Base-by-base conservation (phyloP, 2,888 invertebrate species). In the Pheosia tremula region DNA sequence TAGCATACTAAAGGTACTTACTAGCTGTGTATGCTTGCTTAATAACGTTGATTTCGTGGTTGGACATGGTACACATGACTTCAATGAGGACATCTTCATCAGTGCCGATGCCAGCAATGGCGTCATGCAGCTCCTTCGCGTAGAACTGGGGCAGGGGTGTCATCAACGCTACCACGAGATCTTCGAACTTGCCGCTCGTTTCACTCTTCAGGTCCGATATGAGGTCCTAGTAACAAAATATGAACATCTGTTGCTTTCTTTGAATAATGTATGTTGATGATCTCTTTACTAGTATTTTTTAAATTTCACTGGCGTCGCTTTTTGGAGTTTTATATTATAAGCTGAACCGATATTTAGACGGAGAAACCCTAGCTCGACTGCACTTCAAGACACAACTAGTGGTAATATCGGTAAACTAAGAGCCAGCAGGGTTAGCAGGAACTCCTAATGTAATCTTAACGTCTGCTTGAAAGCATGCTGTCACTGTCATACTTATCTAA, bases 31-130 rank as follows among this genome's bases (percentile, higher is more conserved):
- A 98, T 47, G 97, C 96, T 71, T 95, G 95, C 65, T 96, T 95
- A 80, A 98, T 97, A 58, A 96, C 96, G 71, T 95, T 95, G 70
- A 98, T 97, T 85, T 98, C 98, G 62, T 96, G 94, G 89, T 98
- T 98, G 67, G 96, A 96, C 82, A 98, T 95, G 7, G 98, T 97
- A 80, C 98, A 97, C 84, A 98, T 94, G 59, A 98, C 96, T 89
- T 98, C 98, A 64, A 98, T 97, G 60, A 98, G 95, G 11, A 96
- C 96, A 74, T 97, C 97, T 86, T 97, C 97, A 71, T 97, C 96
- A 0, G 98, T 98, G 5, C 98, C 98, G 61, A 97, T 89, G 0
- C 98, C 98, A 50, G 95, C 94, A 86, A 98, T 96, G 43, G 98
- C 98, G 72, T 97, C 95, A 77, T 97, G 96, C 41, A 98, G 87